Percentiles rank a stretch among this genome's conserved stretches.
Evolutionary conservation across 2,113 vertebrate genomes (phyloP).

Genomic region (Albula glossodonta): DNA sequence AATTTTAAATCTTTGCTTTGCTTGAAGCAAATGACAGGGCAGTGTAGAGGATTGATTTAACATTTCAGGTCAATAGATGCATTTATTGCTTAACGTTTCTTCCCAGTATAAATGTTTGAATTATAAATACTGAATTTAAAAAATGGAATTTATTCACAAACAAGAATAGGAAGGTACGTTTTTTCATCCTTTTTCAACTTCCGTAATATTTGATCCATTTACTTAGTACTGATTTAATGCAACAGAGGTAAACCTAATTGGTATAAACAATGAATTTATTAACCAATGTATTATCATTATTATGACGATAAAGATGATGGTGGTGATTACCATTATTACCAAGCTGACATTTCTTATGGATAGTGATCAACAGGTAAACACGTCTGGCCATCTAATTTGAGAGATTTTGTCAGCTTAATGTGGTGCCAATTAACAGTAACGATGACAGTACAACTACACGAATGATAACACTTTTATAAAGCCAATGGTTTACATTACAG

Average conservation of each 20-base stretch:
- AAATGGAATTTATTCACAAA: not conserved
- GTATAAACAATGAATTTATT: not conserved
- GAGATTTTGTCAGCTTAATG: not conserved
- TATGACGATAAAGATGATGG: not conserved
- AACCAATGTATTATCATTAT: not conserved
- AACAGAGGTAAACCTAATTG: not conserved
- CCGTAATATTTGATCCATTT: not conserved
- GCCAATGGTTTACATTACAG: constrained; percentile 38
- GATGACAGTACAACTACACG: not conserved
- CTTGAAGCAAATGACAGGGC: constrained; percentile 27
- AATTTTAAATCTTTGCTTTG: constrained; percentile 31
- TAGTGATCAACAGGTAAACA: not conserved
- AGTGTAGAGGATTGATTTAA: not conserved
- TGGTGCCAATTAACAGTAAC: not conserved
- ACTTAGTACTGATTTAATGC: not conserved
- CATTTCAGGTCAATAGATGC: not conserved
- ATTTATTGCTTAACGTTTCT: constrained; percentile 19
- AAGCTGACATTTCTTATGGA: not conserved
- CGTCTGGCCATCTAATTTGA: not conserved
- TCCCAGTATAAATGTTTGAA: not conserved
- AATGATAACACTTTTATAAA: constrained; percentile 26
- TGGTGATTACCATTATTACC: not conserved
- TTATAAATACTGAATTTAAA: not conserved
- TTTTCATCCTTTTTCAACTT: not conserved
- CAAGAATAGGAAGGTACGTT: not conserved